phyloP scores from a whole-genome alignment of 2,888 invertebrate species.

The Heteromurus nitidus region DNA sequence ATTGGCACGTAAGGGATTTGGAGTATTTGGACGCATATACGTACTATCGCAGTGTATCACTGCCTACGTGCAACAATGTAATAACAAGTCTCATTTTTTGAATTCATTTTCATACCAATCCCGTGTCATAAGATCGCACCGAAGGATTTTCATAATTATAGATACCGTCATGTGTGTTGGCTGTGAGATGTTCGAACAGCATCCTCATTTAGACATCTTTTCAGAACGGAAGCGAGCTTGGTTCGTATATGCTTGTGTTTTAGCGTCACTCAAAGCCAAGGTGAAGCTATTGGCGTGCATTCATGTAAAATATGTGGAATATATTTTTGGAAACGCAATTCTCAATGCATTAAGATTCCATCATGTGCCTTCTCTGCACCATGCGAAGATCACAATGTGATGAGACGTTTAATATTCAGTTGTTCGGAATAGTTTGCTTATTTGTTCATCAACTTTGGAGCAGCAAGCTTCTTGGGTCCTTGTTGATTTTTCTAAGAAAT shows the following conservation, averaged over 20 bases:
- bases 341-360: not conserved
- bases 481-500: not conserved
- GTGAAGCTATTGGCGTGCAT: conserved; percentile 6
- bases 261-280: conserved; percentile 40
- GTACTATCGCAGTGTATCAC: no score
- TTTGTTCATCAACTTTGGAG: conserved; percentile 22
- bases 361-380: conserved; percentile 6
- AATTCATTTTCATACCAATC: not conserved
- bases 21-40: no score
- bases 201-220: no score
- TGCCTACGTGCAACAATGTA: not conserved
- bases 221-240: conserved; percentile 10
- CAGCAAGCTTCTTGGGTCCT: conserved; percentile 5
- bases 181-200: no score
- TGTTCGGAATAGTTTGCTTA: conserved; percentile 25
- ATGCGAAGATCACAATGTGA: not conserved
- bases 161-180: no score
- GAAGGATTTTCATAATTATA: not conserved
- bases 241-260: not conserved
- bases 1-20: no score
- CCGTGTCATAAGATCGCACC: not conserved
- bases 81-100: not conserved
- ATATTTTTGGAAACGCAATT: conserved; percentile 14
- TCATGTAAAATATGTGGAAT: not conserved
- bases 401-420: conserved; percentile 9